These are phyloP conservation scores for Lutjanus campechanus DNA, from an alignment of 2,797 vertebrate species.

Conservation along the genomic window DNA sequence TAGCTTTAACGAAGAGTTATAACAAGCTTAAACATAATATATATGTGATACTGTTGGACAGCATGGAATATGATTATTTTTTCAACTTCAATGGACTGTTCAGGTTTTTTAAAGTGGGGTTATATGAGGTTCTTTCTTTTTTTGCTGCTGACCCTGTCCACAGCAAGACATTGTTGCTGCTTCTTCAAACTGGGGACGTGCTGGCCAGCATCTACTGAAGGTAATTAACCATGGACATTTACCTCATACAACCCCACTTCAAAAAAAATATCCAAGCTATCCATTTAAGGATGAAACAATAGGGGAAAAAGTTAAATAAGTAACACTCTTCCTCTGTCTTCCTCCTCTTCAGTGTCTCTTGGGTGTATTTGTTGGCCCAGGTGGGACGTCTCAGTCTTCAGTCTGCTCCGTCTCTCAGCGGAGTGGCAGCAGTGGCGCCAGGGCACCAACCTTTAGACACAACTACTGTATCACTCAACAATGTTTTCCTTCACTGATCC, in stretches of 20 bases:
- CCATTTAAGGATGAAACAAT: neutral
- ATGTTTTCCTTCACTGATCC: slow-evolving; percentile 57
- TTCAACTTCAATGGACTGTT: too few relatives aligned
- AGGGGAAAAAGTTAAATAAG: neutral
- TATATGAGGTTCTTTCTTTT: too few relatives aligned
- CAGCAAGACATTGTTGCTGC: too few relatives aligned
- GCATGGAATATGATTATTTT: too few relatives aligned
- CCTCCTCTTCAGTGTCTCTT: slow-evolving; percentile 19
- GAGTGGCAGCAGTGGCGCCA: slow-evolving; percentile 81
- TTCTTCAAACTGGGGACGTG: too few relatives aligned
- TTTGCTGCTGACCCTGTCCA: too few relatives aligned
- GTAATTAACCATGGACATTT: too few relatives aligned
- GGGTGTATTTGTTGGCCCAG: slow-evolving; percentile 68
- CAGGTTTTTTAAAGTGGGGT: too few relatives aligned
- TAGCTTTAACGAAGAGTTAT: neutral
- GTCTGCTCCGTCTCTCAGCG: slow-evolving; percentile 79
- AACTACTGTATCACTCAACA: slow-evolving; percentile 87
- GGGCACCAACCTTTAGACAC: slow-evolving; percentile 82
- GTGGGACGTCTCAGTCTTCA: slow-evolving; percentile 80
- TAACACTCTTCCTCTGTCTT: slow-evolving; percentile 15
- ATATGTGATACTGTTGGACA: too few relatives aligned
- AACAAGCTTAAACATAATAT: neutral
- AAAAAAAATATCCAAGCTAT: neutral
- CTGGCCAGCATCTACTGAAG: too few relatives aligned
- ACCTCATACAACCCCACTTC: too few relatives aligned